Percentiles rank a stretch among this genome's conserved stretches.
Evolutionary conservation across 1,140 invertebrate species (phyloP).

Genomic region (Laupala kohalensis): DNA sequence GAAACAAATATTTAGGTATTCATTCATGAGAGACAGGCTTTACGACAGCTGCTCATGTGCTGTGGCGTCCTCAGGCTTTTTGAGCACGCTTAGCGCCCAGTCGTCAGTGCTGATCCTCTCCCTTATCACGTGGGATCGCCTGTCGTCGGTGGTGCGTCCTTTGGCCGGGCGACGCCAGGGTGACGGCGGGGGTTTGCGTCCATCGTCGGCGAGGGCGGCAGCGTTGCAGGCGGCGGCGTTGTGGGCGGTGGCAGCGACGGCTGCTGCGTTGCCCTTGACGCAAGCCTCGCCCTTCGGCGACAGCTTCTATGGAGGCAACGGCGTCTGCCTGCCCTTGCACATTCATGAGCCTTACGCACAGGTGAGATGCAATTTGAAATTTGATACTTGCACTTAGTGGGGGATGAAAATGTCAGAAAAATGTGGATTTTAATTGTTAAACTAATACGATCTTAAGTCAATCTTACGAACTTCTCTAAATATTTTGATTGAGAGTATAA

Average conservation of each 20-base stretch:
- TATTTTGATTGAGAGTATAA: no score
- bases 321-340: constrained; percentile 46
- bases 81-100: constrained; percentile 52
- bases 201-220: constrained; percentile 25
- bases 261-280: constrained; percentile 37
- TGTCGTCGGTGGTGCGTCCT: constrained; percentile 44
- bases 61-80: no score
- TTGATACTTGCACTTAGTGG: no score
- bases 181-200: constrained; percentile 21
- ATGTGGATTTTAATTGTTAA: no score
- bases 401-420: no score
- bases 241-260: constrained; percentile 36
- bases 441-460: no score
- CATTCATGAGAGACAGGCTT: no score
- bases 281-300: constrained; percentile 32
- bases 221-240: constrained; percentile 31
- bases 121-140: constrained; percentile 46
- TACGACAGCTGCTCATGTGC: no score
- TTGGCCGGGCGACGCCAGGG: constrained; percentile 29
- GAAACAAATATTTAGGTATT: constrained; percentile 31
- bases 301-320: constrained; percentile 45
- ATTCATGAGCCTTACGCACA: constrained; percentile 45
- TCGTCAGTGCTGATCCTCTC: constrained; percentile 48
- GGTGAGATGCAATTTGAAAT: constrained; percentile 23
- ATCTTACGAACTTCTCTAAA: no score